These are phyloP conservation scores for Galeruca laticollis DNA, from an alignment of 2,888 invertebrate genomes.

Conservation along the genomic window DNA sequence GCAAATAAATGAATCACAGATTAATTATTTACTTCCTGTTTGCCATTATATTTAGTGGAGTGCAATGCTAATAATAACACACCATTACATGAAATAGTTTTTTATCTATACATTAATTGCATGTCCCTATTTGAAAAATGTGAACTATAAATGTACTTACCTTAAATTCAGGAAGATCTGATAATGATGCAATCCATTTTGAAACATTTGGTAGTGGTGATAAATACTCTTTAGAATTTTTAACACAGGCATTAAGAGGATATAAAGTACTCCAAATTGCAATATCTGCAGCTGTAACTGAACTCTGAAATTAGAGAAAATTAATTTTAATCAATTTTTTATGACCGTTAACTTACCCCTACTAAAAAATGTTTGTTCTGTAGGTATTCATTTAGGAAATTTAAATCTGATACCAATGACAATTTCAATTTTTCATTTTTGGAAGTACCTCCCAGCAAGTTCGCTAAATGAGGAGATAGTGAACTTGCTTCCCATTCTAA, in stretches of 20 bases:
- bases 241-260: constrained; percentile 73
- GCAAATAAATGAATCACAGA: no score
- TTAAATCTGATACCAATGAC: constrained; percentile 70
- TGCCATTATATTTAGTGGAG: no score
- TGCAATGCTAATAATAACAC: no score
- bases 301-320: constrained; percentile 67
- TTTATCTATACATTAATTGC: no score
- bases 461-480: constrained; percentile 71
- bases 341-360: constrained; percentile 67
- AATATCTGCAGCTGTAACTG: constrained; percentile 77
- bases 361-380: constrained; percentile 71
- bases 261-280: constrained; percentile 81
- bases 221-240: constrained; percentile 71
- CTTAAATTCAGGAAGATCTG: constrained; percentile 71
- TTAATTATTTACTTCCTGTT: no score
- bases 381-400: constrained; percentile 71
- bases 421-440: constrained; percentile 70
- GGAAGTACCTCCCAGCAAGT: constrained; percentile 68
- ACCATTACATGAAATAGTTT: no score
- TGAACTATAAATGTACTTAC: constrained; percentile 60
- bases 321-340: constrained; percentile 16
- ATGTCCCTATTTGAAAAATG: not conserved
- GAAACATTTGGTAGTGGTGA: constrained; percentile 69
- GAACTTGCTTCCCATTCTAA: constrained; percentile 76
- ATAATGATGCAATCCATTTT: constrained; percentile 74